Evolutionary conservation across 2,797 vertebrate species (phyloP).

Genomic region (Knipowitschia caucasica): DNA sequence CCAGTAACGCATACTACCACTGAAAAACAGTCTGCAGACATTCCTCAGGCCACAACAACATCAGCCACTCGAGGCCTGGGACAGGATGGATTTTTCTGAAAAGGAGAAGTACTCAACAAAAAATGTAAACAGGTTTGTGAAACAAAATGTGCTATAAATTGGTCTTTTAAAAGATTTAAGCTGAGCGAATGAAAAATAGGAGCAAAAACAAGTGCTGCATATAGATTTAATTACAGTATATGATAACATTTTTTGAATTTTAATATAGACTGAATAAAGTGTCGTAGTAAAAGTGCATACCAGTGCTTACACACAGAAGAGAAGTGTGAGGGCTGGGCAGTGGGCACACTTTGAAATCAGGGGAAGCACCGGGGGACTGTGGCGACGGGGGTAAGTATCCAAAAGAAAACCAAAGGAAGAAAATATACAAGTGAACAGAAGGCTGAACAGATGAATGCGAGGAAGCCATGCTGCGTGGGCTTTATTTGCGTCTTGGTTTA

Average conservation of each 20-base stretch:
- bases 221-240: no score
- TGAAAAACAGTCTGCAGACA: no score
- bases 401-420: constrained; percentile 39
- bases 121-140: no score
- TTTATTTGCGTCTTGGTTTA: constrained; percentile 98
- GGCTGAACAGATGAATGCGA: constrained; percentile 88
- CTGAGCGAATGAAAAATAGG: no score
- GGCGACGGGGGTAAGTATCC: constrained; percentile 45
- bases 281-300: constrained; percentile 31
- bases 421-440: constrained; percentile 62
- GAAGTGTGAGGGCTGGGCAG: constrained; percentile 64
- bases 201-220: no score
- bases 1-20: no score
- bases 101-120: no score
- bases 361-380: constrained; percentile 42
- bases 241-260: background rate
- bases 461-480: constrained; percentile 96
- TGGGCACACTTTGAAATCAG: constrained; percentile 71
- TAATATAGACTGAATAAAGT: constrained; percentile 19
- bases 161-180: no score
- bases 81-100: no score
- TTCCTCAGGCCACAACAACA: no score
- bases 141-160: no score
- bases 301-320: constrained; percentile 57
- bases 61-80: no score